Percentiles rank a stretch among this genome's conserved stretches.
These are phyloP conservation scores for Polyommatus icarus DNA, from an alignment of 2,888 invertebrate species.

Conservation along the genomic window DNA sequence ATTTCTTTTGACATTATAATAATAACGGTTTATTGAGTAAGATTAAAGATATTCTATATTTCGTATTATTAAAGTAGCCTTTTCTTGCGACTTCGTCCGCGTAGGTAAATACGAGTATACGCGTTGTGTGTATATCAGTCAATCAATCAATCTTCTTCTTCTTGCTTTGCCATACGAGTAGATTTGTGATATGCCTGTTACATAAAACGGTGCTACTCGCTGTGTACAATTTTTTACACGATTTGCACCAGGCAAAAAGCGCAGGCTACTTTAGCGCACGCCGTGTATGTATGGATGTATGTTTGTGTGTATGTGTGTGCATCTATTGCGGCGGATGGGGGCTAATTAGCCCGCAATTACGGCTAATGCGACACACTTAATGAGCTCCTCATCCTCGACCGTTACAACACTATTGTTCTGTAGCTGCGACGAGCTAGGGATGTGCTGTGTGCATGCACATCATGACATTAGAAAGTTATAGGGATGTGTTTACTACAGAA, in stretches of 20 bases:
- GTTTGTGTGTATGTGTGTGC: slow-evolving; percentile 50
- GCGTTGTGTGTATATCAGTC: too few species aligned
- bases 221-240: not conserved
- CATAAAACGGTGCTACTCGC: too few species aligned
- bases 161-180: too few species aligned
- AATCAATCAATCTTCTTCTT: too few species aligned
- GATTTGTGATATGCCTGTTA: too few species aligned
- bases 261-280: slow-evolving; percentile 42
- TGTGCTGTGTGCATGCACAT: not conserved
- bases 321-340: slow-evolving; percentile 62
- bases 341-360: slow-evolving; percentile 73
- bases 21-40: too few species aligned
- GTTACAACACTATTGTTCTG: slow-evolving; percentile 43
- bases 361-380: slow-evolving; percentile 68
- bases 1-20: not conserved
- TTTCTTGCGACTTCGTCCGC: too few species aligned
- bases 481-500: not conserved
- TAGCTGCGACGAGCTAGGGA: slow-evolving; percentile 22
- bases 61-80: too few species aligned
- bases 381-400: slow-evolving; percentile 56
- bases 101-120: too few species aligned
- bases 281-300: slow-evolving; percentile 45
- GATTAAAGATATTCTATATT: too few species aligned
- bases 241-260: slow-evolving; percentile 26
- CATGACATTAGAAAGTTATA: not conserved